A percentile compares a stretch with the other conserved stretches of the same genome.
phyloP scores from a whole-genome alignment of 2,888 invertebrate genomes.

The Eristalinus aeneus region DNA sequence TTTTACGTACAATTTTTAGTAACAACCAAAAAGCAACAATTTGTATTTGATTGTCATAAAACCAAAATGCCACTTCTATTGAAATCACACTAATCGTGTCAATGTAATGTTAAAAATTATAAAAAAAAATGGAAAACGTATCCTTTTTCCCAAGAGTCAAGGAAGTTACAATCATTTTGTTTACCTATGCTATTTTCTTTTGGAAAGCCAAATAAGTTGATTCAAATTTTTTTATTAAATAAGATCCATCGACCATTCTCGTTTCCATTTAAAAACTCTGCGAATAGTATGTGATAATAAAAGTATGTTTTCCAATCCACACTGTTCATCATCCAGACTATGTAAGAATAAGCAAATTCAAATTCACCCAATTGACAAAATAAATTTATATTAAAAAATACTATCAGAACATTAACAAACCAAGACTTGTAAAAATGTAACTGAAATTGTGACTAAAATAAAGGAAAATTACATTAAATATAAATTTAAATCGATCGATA shows the following conservation, averaged over 20 bases:
- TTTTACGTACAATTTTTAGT: too few species aligned
- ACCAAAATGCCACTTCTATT: too few species aligned
- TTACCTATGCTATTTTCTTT: too few species aligned
- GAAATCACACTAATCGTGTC: too few species aligned
- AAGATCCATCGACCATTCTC: neutral
- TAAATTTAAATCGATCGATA: slow-evolving; percentile 12
- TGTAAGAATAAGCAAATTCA: slow-evolving; percentile 10
- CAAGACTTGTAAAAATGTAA: slow-evolving; percentile 23
- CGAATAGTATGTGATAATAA: neutral
- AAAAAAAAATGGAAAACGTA: too few species aligned
- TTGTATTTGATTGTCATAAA: too few species aligned
- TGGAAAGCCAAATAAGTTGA: too few species aligned
- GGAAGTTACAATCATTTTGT: too few species aligned
- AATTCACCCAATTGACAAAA: slow-evolving; percentile 29
- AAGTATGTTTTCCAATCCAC: neutral
- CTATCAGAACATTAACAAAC: slow-evolving; percentile 9
- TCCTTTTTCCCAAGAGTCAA: too few species aligned
- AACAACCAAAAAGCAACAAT: too few species aligned
- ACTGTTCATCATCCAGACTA: slow-evolving; percentile 18
- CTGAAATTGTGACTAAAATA: slow-evolving; percentile 23
- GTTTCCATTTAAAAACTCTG: neutral
- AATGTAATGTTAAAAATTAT: too few species aligned
- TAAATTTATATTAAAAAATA: slow-evolving; percentile 12
- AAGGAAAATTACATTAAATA: neutral
- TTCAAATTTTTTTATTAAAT: too few species aligned